A percentile compares a stretch with the other conserved stretches of the same genome.
These are phyloP conservation scores for Fringilla coelebs DNA, from an alignment of 2,797 vertebrate genomes.

Conservation along the genomic window DNA sequence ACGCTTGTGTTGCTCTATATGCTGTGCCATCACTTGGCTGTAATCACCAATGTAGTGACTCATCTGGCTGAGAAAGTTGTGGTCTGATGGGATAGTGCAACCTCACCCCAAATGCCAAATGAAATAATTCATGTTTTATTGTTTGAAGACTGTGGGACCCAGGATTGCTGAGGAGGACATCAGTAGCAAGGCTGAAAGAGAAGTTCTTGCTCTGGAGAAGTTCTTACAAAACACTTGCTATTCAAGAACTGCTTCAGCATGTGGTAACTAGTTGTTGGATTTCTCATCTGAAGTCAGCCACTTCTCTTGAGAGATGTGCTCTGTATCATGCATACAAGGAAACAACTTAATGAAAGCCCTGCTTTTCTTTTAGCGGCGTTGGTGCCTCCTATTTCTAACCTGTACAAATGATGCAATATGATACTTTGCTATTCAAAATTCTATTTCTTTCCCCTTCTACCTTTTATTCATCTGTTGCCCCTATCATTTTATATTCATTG, in stretches of 20 bases:
- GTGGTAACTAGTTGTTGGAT: background rate
- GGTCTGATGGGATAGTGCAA: background rate
- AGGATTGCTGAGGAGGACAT: background rate
- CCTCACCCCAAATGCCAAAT: background rate
- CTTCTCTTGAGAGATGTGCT: background rate
- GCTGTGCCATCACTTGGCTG: accelerated
- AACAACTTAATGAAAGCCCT: background rate
- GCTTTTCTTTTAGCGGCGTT: background rate
- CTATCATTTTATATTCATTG: background rate
- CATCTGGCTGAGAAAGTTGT: background rate
- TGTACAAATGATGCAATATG: background rate
- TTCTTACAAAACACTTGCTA: background rate
- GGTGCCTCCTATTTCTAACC: background rate
- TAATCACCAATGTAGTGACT: background rate
- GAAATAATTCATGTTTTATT: background rate
- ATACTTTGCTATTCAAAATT: background rate
- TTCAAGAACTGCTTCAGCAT: background rate
- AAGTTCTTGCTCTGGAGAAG: background rate
- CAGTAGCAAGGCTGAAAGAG: background rate
- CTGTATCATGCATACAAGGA: background rate
- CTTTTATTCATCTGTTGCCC: background rate
- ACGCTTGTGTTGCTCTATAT: accelerated
- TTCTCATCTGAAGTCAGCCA: background rate
- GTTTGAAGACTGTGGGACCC: background rate
- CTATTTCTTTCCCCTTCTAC: background rate